Evolutionary conservation across 2,888 invertebrate species (phyloP).

Genomic region (Platycheirus rosarum): DNA sequence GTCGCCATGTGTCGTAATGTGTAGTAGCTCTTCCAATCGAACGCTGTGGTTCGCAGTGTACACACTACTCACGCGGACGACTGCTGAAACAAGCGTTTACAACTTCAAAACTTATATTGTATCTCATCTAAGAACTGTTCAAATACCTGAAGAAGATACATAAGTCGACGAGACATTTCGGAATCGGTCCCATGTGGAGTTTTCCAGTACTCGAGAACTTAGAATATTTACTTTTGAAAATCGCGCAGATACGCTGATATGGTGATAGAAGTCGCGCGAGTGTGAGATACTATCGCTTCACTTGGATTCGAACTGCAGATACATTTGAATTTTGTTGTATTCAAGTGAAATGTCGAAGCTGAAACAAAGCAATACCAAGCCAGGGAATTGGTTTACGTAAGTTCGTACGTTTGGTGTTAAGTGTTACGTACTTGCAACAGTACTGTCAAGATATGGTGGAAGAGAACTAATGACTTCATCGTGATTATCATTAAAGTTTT

Average conservation of each 20-base stretch:
- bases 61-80: conserved; percentile 53
- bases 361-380: conserved; percentile 78
- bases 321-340: conserved; percentile 22
- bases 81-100: conserved; percentile 33
- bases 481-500: conserved; percentile 4
- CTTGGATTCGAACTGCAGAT: conserved; percentile 22
- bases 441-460: background rate
- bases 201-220: conserved; percentile 12
- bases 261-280: conserved; percentile 27
- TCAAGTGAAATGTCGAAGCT: conserved; percentile 62
- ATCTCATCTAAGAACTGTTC: conserved; percentile 8
- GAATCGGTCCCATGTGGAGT: conserved; percentile 30
- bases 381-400: conserved; percentile 82
- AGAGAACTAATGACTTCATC: conserved; percentile 47
- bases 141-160: background rate
- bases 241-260: conserved; percentile 36
- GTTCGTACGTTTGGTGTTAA: conserved; percentile 74
- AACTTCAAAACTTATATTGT: background rate
- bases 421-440: conserved; percentile 1
- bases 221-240: conserved; percentile 33
- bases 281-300: conserved; percentile 11
- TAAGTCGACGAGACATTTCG: conserved; percentile 43
- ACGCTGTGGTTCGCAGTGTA: conserved; percentile 45
- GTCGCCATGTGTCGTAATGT: conserved; percentile 22
- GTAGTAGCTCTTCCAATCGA: conserved; percentile 53